Percentiles rank a stretch among this genome's conserved stretches.
phyloP scores from a whole-genome alignment of 2,888 invertebrate species.

The Chrysomela aeneicollis region DNA sequence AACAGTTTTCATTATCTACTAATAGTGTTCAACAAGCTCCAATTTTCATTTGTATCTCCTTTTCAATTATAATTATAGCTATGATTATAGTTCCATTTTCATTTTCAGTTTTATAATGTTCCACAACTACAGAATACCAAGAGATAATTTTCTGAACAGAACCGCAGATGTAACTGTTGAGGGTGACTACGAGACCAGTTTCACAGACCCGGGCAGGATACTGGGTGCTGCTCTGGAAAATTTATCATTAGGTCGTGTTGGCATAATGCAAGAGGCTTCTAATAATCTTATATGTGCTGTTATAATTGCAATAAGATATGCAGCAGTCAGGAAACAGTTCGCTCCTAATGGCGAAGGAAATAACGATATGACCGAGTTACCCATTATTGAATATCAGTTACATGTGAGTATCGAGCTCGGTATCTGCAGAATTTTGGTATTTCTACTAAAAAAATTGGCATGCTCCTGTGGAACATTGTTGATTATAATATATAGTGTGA shows the following conservation, averaged over 20 bases:
- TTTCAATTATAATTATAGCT: no score
- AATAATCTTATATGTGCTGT: conserved; percentile 76
- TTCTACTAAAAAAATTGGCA: no score
- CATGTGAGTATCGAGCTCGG: conserved; percentile 67
- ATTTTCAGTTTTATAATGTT: conserved; percentile 80
- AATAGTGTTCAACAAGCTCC: no score
- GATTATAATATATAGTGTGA: no score
- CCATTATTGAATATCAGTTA: conserved; percentile 84
- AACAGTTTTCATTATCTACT: no score
- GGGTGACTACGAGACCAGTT: conserved; percentile 89
- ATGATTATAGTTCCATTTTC: background rate
- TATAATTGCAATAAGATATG: conserved; percentile 81
- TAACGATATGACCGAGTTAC: conserved; percentile 66
- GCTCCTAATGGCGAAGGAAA: conserved; percentile 60
- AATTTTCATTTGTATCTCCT: no score
- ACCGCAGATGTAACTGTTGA: conserved; percentile 89
- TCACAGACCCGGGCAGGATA: conserved; percentile 85
- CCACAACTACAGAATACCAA: conserved; percentile 85
- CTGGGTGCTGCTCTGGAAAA: conserved; percentile 87
- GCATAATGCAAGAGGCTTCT: conserved; percentile 73
- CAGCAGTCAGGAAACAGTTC: conserved; percentile 82
- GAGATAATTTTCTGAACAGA: conserved; percentile 83
- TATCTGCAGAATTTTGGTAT: no score
- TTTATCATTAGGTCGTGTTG: conserved; percentile 83
- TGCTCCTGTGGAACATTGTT: no score